phyloP scores from a whole-genome alignment of 1,140 invertebrate species.

The Gonatopus flavifemur region DNA sequence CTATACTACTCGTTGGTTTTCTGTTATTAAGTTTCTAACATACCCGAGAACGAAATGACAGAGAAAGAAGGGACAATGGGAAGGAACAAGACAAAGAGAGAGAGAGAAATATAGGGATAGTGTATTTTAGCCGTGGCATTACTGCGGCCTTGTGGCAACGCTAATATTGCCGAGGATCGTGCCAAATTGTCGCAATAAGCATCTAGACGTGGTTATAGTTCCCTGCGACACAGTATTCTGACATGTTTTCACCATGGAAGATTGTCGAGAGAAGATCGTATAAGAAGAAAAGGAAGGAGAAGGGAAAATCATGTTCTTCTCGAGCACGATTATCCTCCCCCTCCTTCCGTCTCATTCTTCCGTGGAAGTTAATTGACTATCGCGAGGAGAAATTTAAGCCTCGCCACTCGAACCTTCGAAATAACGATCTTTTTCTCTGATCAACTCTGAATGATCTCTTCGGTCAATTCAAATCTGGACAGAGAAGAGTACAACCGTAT shows the following conservation, averaged over 20 bases:
- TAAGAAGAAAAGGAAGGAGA: too few species aligned
- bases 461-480: too few species aligned
- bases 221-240: constrained; percentile 19
- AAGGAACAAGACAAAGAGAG: background rate
- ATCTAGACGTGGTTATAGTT: constrained; percentile 16
- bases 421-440: too few species aligned
- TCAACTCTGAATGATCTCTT: too few species aligned
- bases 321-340: background rate
- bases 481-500: too few species aligned
- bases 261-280: too few species aligned
- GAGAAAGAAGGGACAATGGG: too few species aligned
- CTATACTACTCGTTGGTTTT: constrained; percentile 18
- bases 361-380: constrained; percentile 8
- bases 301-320: background rate
- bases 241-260: constrained; percentile 10
- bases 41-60: too few species aligned
- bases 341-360: too few species aligned
- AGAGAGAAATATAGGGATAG: background rate
- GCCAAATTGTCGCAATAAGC: constrained; percentile 44
- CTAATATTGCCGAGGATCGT: constrained; percentile 32
- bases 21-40: constrained; percentile 35
- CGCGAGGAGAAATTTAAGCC: constrained; percentile 16
- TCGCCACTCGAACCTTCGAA: constrained; percentile 7
- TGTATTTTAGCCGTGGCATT: constrained; percentile 16
- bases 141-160: constrained; percentile 15